Conservation (phyloP, 2,113 vertebrate genomes). For the Monopterus albus region DNA sequence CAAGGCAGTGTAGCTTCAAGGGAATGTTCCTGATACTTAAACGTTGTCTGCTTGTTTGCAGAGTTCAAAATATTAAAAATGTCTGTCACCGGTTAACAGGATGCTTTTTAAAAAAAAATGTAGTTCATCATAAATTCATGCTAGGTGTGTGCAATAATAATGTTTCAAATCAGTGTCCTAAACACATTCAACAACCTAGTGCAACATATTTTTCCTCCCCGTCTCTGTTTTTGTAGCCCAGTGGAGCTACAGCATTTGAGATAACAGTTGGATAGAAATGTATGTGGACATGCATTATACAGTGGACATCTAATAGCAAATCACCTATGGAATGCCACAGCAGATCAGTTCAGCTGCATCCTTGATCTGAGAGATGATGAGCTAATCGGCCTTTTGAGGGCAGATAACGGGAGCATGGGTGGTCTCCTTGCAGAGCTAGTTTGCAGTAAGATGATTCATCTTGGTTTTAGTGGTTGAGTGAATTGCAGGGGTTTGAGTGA, state of each 20-base stretch:
- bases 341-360: background rate
- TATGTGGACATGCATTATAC: too few relatives aligned
- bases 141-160: background rate
- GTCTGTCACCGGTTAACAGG: too few relatives aligned
- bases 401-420: background rate
- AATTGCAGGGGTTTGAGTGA: too few relatives aligned
- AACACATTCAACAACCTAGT: background rate
- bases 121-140: background rate
- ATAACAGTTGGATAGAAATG: too few relatives aligned
- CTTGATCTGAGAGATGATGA: background rate
- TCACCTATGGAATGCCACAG: background rate
- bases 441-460: background rate
- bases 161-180: background rate
- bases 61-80: background rate
- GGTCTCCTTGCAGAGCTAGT: constrained; percentile 5
- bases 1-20: constrained; percentile 32
- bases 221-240: background rate
- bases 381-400: constrained; percentile 15
- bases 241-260: too few relatives aligned
- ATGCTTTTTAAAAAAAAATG: background rate
- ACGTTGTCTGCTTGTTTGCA: background rate
- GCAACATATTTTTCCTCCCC: background rate
- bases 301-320: background rate
- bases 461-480: constrained; percentile 5
- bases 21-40: constrained; percentile 19